phyloP scores from a whole-genome alignment of 1,140 invertebrate genomes.

The Patella vulgata region DNA sequence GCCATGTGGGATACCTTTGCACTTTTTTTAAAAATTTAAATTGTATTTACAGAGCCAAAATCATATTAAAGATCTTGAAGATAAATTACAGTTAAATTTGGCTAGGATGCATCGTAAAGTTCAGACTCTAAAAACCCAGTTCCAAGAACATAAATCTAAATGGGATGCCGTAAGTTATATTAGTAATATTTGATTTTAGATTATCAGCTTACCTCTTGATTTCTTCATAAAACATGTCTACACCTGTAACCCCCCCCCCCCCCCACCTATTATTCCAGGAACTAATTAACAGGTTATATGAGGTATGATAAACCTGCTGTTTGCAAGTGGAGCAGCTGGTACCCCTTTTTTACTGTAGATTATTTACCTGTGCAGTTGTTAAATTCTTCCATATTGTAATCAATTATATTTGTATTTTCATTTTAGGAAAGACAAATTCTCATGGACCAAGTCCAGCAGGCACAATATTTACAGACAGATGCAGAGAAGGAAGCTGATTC shows the following conservation, averaged over 20 bases:
- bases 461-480: slow-evolving; percentile 55
- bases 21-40: background rate
- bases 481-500: slow-evolving; percentile 64
- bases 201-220: background rate
- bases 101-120: slow-evolving; percentile 61
- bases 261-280: background rate
- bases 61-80: slow-evolving; percentile 52
- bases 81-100: slow-evolving; percentile 50
- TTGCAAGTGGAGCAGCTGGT: no score
- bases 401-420: no score
- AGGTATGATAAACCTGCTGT: no score
- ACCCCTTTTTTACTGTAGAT: no score
- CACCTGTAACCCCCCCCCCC: no score
- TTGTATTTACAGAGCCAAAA: slow-evolving; percentile 33
- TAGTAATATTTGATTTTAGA: background rate
- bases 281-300: no score
- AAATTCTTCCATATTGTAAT: no score
- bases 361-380: no score
- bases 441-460: slow-evolving; percentile 60
- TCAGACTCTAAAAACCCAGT: slow-evolving; percentile 61
- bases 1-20: no score
- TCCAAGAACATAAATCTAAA: slow-evolving; percentile 63
- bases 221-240: background rate
- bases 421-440: slow-evolving; percentile 59
- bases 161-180: slow-evolving; percentile 60